Percentiles rank a stretch among this genome's conserved stretches.
Evolutionary conservation across 1,140 invertebrate genomes (phyloP).

Genomic region (Drosophila neocordata): DNA sequence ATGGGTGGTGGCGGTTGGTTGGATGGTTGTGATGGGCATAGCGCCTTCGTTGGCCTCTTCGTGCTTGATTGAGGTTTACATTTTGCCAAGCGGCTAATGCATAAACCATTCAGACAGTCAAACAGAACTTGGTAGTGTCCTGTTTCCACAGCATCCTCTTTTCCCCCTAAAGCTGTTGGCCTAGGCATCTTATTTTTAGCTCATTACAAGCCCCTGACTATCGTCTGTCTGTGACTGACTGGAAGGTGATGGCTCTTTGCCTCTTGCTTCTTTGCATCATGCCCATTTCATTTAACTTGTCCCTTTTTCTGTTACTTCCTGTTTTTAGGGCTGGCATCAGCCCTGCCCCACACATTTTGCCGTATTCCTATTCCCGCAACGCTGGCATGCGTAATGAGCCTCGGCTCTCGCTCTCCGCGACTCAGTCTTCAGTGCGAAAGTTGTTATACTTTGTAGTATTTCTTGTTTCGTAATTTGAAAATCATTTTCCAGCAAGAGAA

Average conservation of each 20-base stretch:
- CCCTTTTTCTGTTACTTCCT: constrained; percentile 35
- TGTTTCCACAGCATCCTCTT: constrained; percentile 23
- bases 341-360: constrained; percentile 26
- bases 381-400: constrained; percentile 71
- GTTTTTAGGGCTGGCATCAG: constrained; percentile 7
- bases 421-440: constrained; percentile 11
- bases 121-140: constrained; percentile 34
- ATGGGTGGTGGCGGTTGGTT: background rate
- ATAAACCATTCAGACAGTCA: constrained; percentile 80
- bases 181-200: constrained; percentile 69
- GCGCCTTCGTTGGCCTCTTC: constrained; percentile 26
- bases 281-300: constrained; percentile 48
- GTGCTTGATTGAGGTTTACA: constrained; percentile 75
- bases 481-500: constrained; percentile 58
- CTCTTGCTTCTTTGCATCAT: constrained; percentile 26
- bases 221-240: constrained; percentile 31
- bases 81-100: constrained; percentile 69
- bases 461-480: constrained; percentile 75
- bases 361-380: constrained; percentile 74
- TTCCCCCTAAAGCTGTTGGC: constrained; percentile 37
- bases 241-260: constrained; percentile 30
- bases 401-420: constrained; percentile 22
- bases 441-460: constrained; percentile 15
- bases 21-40: background rate
- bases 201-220: constrained; percentile 64